Evolutionary conservation across 2,888 invertebrate species (phyloP), one percentile per base, ranked within the genome.

Genomic region (Sphaerophoria rueppellii): DNA sequence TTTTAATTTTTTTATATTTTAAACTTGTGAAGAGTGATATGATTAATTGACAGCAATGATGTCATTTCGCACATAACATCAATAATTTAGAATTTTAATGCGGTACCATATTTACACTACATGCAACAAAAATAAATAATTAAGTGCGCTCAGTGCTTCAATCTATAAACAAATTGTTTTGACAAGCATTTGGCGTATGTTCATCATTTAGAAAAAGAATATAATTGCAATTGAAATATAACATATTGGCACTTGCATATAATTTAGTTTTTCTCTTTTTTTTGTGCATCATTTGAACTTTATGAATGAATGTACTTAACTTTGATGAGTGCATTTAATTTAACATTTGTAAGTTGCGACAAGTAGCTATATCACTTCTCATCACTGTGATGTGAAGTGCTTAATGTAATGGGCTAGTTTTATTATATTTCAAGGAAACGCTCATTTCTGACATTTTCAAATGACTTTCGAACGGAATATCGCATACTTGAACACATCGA

Each of bases 31-130:
- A 24, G 24, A 24, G 24, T 24, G 24, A 24, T 24, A 24, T 24
- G 24, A 24, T 24, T 24, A 83, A 79, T 79, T 75, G 54, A 61
- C 75, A 61, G 4, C 61, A 54, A 65, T 80, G 67, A 83, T 80
- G 75, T 83, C 83, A 80, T 80, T 7, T 48, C 11, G 7, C 61
- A 14, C 65, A n/a, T 35, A 60, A 35, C 34, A 12, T 65, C 48
- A 65, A 65, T 35, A 65, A 67, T 24, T 24, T 24, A 24, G 24
- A 24, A 24, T 24, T 24, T 24, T 2, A 24, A 24, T 24, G 24
- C 2, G 24, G 24, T 24, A 24, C 24, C 24, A 24, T 24, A 24
- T 24, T 24, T 24, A 24, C 24, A 24, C 2, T 24, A 24, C 24
- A 24, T 24, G 24, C 24, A 24, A 24, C 24, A 24, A 24, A 24